Evolutionary conservation across 2,797 vertebrate species (phyloP), one percentile per base, ranked within the genome.

Genomic region (Crocidura indochinensis): DNA sequence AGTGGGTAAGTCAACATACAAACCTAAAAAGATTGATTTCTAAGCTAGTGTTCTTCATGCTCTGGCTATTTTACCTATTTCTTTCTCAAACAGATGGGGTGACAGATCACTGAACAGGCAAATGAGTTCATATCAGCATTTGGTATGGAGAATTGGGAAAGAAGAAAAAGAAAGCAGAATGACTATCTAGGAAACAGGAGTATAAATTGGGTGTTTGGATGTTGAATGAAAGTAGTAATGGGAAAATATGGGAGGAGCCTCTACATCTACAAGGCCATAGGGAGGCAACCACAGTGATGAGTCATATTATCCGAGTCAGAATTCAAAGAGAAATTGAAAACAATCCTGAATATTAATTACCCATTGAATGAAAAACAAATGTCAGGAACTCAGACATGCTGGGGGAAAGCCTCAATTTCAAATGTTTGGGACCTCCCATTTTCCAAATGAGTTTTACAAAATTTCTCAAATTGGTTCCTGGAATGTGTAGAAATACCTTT

Each of bases 371-470:
- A 78, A 10, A 29, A 4, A 85, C 6, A 14, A 29, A 64, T 20
- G 3, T 14, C 27, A 17, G 68, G 10, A 31, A 11, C 0, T 11
- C 75, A 84, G 44, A 85, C 75, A 87, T 87, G n/a, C 53, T 38
- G 1, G n/a, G 14, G 14, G 6, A 7, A 53, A 1, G n/a, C 7
- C 4, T 62, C 5, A 19, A 0, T 77, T 85, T 74, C 22, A 79
- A 49, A 75, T 31, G 2, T 47, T 73, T 79, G 60, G 7, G 71
- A 44, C 3, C 11, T 49, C 86, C 56, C 12, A 38, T 10, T 47
- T 47, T 91, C 14, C 62, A 93, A 53, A 38, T 64, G 22, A 91
- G 53, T 84, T 67, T 85, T 10, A 20, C 24, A 87, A 81, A 84
- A 11, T 20, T 56, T 68, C 8, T 92, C 31, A 65, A 12, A 64